Evolutionary conservation across 1,140 invertebrate genomes (phyloP).

Genomic region (Bombus consobrinus): DNA sequence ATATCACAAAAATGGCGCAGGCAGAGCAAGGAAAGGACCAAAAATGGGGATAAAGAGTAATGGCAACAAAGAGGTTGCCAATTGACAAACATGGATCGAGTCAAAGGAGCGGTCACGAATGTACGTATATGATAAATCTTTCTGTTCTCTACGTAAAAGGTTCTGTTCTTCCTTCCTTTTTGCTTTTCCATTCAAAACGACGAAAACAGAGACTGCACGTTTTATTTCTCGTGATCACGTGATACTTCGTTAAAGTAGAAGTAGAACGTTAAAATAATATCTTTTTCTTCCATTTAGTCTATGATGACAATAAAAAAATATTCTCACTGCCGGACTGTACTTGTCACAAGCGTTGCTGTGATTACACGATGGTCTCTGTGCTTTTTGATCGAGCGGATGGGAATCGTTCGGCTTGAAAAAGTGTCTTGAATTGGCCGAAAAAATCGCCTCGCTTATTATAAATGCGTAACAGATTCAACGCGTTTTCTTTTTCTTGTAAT

Average conservation of each 20-base stretch:
- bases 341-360: slow-evolving; percentile 9
- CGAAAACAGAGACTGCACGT: slow-evolving; percentile 10
- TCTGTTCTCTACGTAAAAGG: slow-evolving; percentile 52
- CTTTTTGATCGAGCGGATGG: slow-evolving; percentile 6
- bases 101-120: slow-evolving; percentile 71
- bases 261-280: slow-evolving; percentile 46
- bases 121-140: slow-evolving; percentile 24
- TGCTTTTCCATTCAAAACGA: background rate
- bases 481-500: slow-evolving; percentile 6
- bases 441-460: background rate
- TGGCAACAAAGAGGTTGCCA: slow-evolving; percentile 66
- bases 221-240: background rate
- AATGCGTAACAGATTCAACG: slow-evolving; percentile 12
- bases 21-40: slow-evolving; percentile 76
- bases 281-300: slow-evolving; percentile 27
- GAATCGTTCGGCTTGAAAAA: background rate
- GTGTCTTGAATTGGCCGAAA: background rate
- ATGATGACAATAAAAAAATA: slow-evolving; percentile 36
- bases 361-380: background rate
- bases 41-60: slow-evolving; percentile 69
- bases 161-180: background rate
- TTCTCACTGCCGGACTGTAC: slow-evolving; percentile 33
- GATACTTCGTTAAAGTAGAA: slow-evolving; percentile 11
- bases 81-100: slow-evolving; percentile 74
- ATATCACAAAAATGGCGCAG: slow-evolving; percentile 80